Percentiles rank a stretch among this genome's conserved stretches.
phyloP scores from a whole-genome alignment of 2,888 invertebrate species.

The Agonopterix heracliana region DNA sequence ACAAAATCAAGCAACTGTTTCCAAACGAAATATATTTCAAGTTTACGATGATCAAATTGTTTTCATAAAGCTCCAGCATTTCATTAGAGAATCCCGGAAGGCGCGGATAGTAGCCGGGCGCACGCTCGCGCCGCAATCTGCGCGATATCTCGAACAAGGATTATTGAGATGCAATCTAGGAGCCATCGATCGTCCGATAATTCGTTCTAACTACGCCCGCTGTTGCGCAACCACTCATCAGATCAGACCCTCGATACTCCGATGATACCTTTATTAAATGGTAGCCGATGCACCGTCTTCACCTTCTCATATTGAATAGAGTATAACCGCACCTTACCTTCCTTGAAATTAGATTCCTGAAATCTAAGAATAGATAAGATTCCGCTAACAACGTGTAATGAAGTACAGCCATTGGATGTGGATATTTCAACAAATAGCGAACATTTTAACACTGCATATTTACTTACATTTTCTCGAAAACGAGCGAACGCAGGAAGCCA shows the following conservation, averaged over 20 bases:
- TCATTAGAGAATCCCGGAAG: conserved; percentile 53
- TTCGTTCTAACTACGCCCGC: conserved; percentile 64
- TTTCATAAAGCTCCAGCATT: conserved; percentile 21
- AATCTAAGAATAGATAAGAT: no score
- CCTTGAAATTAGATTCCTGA: no score
- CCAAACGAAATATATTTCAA: neutral
- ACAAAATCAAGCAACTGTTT: conserved; percentile 7
- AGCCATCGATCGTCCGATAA: conserved; percentile 68
- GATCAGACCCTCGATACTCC: conserved; percentile 50
- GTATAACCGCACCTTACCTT: neutral
- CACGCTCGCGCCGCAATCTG: conserved; percentile 52
- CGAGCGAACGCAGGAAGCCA: conserved; percentile 63
- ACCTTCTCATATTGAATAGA: conserved; percentile 9
- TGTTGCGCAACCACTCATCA: conserved; percentile 65
- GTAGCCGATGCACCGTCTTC: conserved; percentile 38
- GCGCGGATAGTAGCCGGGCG: conserved; percentile 47
- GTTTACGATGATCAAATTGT: conserved; percentile 3
- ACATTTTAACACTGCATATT: conserved; percentile 30
- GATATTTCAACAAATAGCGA: conserved; percentile 13
- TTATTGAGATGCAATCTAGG: conserved; percentile 74
- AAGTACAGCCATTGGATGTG: neutral
- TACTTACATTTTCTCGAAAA: conserved; percentile 42
- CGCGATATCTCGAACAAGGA: conserved; percentile 56
- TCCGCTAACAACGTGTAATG: neutral
- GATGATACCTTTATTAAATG: conserved; percentile 71